Conservation (phyloP, 1,140 invertebrate species). For the Panulirus ornatus region DNA sequence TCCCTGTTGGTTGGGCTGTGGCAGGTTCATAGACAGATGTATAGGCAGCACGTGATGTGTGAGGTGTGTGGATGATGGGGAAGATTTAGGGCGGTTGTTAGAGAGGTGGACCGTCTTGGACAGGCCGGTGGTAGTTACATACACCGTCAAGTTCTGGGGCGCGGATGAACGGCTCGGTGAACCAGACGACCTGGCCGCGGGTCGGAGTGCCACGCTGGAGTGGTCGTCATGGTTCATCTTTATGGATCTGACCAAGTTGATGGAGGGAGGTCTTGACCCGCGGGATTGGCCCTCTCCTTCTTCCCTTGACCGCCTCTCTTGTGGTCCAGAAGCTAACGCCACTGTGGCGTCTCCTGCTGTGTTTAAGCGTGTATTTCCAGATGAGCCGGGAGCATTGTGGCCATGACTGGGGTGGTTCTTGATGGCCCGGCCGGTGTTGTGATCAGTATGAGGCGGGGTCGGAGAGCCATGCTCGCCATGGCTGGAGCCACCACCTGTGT, state of each 20-base stretch:
- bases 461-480: neutral
- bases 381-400: neutral
- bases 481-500: neutral
- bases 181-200: neutral
- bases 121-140: slow-evolving; percentile 54
- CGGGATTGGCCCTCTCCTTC: neutral
- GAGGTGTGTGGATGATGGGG: neutral
- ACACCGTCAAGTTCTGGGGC: slow-evolving; percentile 61
- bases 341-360: neutral
- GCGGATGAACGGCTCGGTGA: slow-evolving; percentile 48
- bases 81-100: neutral
- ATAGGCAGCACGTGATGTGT: too few relatives aligned
- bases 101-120: slow-evolving; percentile 17
- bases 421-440: neutral
- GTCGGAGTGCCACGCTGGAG: neutral
- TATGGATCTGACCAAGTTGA: neutral
- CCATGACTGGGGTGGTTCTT: neutral
- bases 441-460: neutral
- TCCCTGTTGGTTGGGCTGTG: too few relatives aligned
- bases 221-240: neutral
- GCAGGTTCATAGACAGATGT: too few relatives aligned
- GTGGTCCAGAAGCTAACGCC: neutral
- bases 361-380: neutral
- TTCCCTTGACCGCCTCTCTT: neutral
- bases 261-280: slow-evolving; percentile 33